Percentiles rank a stretch among this genome's conserved stretches.
Conservation (phyloP, 1,140 invertebrate species). For the Campodea augens region DNA sequence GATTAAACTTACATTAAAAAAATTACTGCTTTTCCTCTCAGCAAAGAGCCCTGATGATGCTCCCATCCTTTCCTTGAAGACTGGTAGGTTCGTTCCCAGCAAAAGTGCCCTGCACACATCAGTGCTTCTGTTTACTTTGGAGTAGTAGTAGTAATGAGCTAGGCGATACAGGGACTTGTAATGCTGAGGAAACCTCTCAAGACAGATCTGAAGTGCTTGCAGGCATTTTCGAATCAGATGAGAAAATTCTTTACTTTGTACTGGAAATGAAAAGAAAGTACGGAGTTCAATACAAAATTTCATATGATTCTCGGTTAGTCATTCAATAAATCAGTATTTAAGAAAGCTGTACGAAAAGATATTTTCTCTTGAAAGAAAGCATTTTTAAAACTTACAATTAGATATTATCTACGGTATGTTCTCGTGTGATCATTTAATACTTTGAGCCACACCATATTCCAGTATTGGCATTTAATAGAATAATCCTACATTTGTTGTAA, state of each 20-base stretch:
- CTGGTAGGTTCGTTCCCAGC: constrained; percentile 28
- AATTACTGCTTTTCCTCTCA: constrained; percentile 64
- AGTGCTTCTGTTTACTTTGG: constrained; percentile 41
- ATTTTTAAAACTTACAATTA: no score
- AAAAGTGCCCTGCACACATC: constrained; percentile 48
- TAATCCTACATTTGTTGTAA: no score
- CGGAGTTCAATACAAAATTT: no score
- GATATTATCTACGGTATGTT: no score
- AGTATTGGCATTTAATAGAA: no score
- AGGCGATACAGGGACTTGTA: constrained; percentile 82
- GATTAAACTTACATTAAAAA: constrained; percentile 55
- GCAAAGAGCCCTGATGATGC: constrained; percentile 60
- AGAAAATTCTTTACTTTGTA: constrained; percentile 27
- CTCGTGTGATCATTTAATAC: no score
- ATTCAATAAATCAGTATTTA: no score
- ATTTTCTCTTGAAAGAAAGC: no score
- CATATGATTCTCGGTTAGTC: no score
- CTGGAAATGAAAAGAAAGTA: no score
- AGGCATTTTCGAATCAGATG: constrained; percentile 38
- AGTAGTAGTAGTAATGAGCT: constrained; percentile 62
- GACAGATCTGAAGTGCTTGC: constrained; percentile 60
- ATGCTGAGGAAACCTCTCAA: constrained; percentile 67
- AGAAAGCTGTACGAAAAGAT: no score
- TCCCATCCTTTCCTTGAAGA: constrained; percentile 33
- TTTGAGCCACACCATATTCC: no score